Evolutionary conservation across 2,888 invertebrate genomes (phyloP), one percentile per base, ranked within the genome.

Genomic region (Liodrosophila aerea): DNA sequence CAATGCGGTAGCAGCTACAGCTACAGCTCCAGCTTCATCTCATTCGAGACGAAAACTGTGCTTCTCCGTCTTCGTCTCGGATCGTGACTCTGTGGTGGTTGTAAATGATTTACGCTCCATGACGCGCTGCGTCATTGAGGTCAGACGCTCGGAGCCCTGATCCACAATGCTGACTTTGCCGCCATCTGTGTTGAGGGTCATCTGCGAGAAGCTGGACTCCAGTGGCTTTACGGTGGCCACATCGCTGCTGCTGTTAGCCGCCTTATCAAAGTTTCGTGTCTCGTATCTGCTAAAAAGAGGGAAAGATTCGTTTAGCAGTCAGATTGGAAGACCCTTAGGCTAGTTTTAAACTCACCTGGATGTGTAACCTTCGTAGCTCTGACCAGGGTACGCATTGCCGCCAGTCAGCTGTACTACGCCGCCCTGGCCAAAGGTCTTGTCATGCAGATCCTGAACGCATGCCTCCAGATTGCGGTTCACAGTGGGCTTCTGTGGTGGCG

Each of bases 281-380:
- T 90, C 90, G 54, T 90, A 90, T 85, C 90, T 90, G 52, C 50
- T 75, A 8, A 37, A 8, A 29, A 47, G n/a, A n/a, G n/a, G n/a
- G n/a, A n/a, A n/a, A n/a, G n/a, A n/a, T n/a, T n/a, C n/a, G n/a
- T n/a, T n/a, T n/a, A n/a, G n/a, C n/a, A n/a, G n/a, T n/a, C n/a
- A n/a, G n/a, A n/a, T n/a, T n/a, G n/a, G n/a, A n/a, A 22, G 22
- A 22, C 22, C 22, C 5, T 22, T 2, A 9, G 7, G 2, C 0
- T n/a, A 1, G 4, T 7, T 13, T 11, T 9, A 11, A 12, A 46
- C 91, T 91, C 70, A 93, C 93, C 93, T 93, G 49, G 93, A 93
- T 9, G 93, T 93, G 80, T 93, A 93, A 49, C 93, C 93, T 80
- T 93, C 93, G 80, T 93, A 93, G 68, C 91, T 92, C 71, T 88